These are phyloP conservation scores for Enoplosus armatus DNA, from an alignment of 2,797 vertebrate genomes.

Conservation along the genomic window DNA sequence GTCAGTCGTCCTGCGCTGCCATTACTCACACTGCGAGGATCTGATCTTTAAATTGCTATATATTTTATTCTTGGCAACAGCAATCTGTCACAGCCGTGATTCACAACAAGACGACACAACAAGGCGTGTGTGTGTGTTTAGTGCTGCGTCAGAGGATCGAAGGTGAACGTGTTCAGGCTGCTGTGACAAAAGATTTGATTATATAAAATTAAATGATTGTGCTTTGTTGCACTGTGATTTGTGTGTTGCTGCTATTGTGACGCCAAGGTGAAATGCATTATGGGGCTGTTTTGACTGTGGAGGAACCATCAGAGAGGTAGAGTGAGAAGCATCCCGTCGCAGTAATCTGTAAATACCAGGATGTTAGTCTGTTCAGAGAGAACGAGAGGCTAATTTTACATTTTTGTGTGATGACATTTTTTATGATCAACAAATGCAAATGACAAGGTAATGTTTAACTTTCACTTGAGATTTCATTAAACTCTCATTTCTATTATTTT, in stretches of 20 bases:
- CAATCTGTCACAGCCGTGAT: conserved; percentile 57
- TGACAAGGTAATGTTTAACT: too few relatives aligned
- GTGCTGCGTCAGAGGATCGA: conserved; percentile 7
- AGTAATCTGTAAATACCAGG: too few relatives aligned
- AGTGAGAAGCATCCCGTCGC: too few relatives aligned
- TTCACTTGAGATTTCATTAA: conserved; percentile 17
- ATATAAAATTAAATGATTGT: not conserved
- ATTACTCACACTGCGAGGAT: conserved; percentile 47
- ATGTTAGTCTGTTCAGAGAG: too few relatives aligned
- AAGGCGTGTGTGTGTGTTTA: conserved; percentile 7
- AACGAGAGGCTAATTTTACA: too few relatives aligned
- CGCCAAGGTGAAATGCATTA: too few relatives aligned
- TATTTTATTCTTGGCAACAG: conserved; percentile 56
- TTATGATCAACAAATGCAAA: too few relatives aligned
- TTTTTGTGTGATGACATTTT: too few relatives aligned
- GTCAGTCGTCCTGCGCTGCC: not conserved
- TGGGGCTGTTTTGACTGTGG: too few relatives aligned
- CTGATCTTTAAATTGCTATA: conserved; percentile 61
- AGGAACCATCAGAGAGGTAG: too few relatives aligned
- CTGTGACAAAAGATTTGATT: conserved; percentile 4
- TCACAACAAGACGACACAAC: conserved; percentile 32
- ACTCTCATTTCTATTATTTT: not conserved
- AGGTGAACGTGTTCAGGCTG: conserved; percentile 15
- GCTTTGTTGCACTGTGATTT: not conserved
- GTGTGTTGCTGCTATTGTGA: too few relatives aligned